phyloP scores from a whole-genome alignment of 2,797 vertebrate species.

The Masticophis lateralis region DNA sequence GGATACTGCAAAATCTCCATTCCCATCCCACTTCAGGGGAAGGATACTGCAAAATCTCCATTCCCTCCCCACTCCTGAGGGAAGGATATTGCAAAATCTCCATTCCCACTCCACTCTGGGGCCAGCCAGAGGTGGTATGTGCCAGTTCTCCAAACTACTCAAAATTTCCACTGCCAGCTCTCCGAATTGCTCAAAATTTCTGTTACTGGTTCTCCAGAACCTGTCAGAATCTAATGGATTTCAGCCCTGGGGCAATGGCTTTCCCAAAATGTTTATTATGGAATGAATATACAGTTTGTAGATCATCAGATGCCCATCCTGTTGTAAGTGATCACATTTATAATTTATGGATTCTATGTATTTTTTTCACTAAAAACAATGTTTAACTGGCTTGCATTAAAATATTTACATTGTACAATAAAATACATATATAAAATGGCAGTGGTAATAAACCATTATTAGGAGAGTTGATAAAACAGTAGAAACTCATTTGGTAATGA shows the following conservation, averaged over 20 bases:
- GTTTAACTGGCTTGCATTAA: background rate
- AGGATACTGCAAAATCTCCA: too few species aligned
- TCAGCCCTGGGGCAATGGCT: background rate
- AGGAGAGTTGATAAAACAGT: background rate
- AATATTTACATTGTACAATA: background rate
- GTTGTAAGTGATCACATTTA: background rate
- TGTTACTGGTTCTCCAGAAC: too few species aligned
- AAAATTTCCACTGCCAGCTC: too few species aligned
- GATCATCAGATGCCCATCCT: background rate
- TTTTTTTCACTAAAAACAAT: background rate
- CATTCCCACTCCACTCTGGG: too few species aligned
- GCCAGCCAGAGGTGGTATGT: too few species aligned
- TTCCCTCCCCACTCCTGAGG: too few species aligned
- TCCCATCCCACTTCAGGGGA: too few species aligned
- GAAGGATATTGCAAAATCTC: too few species aligned
- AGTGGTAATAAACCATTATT: background rate
- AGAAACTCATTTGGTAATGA: background rate
- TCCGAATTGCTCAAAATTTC: too few species aligned
- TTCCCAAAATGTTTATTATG: background rate
- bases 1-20: too few species aligned
- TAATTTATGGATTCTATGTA: background rate
- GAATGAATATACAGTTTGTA: background rate
- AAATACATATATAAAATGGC: background rate
- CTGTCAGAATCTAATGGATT: too few species aligned
- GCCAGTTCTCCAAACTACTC: too few species aligned